Evolutionary conservation across 2,888 invertebrate species (phyloP).

Genomic region (Lithophane semibrunnea): DNA sequence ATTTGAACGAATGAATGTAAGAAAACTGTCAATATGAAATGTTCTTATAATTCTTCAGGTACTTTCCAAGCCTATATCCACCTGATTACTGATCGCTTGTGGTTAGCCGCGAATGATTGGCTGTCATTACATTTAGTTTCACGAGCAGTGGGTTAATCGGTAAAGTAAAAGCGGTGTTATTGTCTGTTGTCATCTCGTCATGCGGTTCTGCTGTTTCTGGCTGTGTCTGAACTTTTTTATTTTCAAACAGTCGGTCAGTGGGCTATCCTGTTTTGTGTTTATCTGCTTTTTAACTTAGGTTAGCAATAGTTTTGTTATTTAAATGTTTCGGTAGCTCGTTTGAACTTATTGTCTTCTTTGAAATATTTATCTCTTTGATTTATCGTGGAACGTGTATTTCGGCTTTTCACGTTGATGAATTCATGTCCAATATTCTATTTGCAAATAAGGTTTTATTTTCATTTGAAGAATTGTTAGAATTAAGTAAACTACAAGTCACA

Average conservation of each 20-base stretch:
- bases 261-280: conserved; percentile 23
- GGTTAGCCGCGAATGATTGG: conserved; percentile 53
- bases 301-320: conserved; percentile 9
- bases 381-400: conserved; percentile 16
- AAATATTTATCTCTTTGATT: conserved; percentile 20
- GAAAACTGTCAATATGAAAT: conserved; percentile 50
- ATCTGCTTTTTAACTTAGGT: neutral
- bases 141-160: conserved; percentile 62
- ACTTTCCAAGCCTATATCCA: conserved; percentile 54
- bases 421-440: neutral
- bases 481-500: conserved; percentile 9
- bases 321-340: conserved; percentile 13
- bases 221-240: conserved; percentile 9
- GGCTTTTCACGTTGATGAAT: conserved; percentile 1
- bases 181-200: conserved; percentile 34
- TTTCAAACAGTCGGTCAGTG: conserved; percentile 15
- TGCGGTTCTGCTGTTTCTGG: conserved; percentile 20
- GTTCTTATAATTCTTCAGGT: conserved; percentile 48
- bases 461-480: conserved; percentile 12
- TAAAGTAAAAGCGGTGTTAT: conserved; percentile 42
- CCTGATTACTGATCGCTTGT: conserved; percentile 50
- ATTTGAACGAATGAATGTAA: conserved; percentile 27
- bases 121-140: conserved; percentile 52
- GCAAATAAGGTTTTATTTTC: conserved; percentile 9
- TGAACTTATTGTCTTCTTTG: neutral